Evolutionary conservation across 53 echinoderm and acorn worm species (phyloP), one percentile per base, ranked within the genome.

Genomic region (Holothuria scabra): DNA sequence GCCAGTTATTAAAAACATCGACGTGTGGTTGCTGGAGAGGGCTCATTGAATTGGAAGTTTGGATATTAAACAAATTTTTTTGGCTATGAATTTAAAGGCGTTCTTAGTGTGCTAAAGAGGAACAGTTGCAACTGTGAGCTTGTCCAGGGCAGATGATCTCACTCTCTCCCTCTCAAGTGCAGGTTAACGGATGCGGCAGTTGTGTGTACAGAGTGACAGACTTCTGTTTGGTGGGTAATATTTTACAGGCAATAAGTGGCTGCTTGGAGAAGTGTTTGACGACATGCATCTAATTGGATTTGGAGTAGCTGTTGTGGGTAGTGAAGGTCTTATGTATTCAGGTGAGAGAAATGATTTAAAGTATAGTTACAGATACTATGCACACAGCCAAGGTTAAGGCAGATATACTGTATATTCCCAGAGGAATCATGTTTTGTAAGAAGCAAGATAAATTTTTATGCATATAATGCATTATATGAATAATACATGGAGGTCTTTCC

Each of bases 1-100:
- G 48, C 72, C 46, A 72, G 72, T 72, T 72, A 72, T 72, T 72
- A 72, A 44, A 72, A 72, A 72, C 46, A 38, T 72, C 46, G 22
- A 72, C 49, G 72, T 72, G 72, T 72, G 46, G 44, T 23, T 23
- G 72, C 48, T 22, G 32, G 34, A 26, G 46, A 48, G 25, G 72
- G 72, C 41, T 44, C n/a, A 48, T 46, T 72, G 72, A 72, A 72
- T 72, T n/a, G 46, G 24, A 48, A 13, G 52, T 52, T 72, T 44
- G 44, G 72, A 72, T 72, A 72, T 72, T 41, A 44, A 72, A 46
- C 72, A 72, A 46, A 72, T 72, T 72, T 63, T 63, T 65, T 23
- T 31, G 41, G 72, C 46, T 12, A 72, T n/a, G 48, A 72, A 72
- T 44, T 72, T 72, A 44, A 72, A 72, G 46, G 46, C 46, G 24